These are phyloP conservation scores for Magallana ariakensis DNA, from an alignment of 1,140 invertebrate species.

Conservation along the genomic window DNA sequence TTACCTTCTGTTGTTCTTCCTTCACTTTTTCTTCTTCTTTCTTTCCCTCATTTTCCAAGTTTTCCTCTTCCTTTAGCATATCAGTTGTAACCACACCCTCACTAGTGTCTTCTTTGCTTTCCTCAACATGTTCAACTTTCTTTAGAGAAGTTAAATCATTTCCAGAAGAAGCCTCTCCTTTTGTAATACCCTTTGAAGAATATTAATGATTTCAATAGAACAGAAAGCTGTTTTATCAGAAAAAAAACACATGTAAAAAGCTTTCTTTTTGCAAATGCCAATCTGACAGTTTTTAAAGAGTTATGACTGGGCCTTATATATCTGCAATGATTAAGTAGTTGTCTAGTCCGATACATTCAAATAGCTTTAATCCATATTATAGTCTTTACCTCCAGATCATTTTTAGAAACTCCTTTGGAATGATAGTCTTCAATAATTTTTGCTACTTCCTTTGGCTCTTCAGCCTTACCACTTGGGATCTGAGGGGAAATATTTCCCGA, in stretches of 20 bases:
- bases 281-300: no score
- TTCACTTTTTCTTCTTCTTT: constrained; percentile 13
- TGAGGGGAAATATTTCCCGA: not conserved
- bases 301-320: no score
- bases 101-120: not conserved
- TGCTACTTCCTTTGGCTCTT: not conserved
- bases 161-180: no score
- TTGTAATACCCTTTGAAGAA: not conserved
- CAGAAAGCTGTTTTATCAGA: not conserved
- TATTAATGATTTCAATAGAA: not conserved
- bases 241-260: no score
- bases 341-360: not conserved
- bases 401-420: not conserved
- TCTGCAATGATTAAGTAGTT: no score
- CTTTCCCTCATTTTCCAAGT: not conserved
- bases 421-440: not conserved
- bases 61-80: not conserved
- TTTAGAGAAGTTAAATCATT: no score
- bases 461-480: constrained; percentile 7
- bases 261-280: no score
- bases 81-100: not conserved
- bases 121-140: not conserved
- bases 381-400: not conserved
- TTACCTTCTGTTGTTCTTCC: constrained; percentile 8
- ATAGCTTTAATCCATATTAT: not conserved